Percentiles rank a stretch among this genome's conserved stretches.
These are phyloP conservation scores for Planiliza haematocheilus DNA, from an alignment of 2,113 vertebrate species.

Conservation along the genomic window DNA sequence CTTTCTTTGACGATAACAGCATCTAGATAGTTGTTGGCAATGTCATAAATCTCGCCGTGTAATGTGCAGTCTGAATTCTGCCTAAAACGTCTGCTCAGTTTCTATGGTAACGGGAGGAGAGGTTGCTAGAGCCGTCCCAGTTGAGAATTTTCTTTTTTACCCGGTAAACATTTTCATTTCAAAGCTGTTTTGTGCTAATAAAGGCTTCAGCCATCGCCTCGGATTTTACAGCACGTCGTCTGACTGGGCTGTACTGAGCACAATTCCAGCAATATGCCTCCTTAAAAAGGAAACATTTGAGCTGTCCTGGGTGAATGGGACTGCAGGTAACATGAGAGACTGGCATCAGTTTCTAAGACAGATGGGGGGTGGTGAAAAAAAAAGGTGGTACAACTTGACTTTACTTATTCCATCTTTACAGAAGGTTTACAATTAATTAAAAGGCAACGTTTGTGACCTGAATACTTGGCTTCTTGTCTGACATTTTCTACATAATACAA, in stretches of 20 bases:
- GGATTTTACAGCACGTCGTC: slow-evolving; percentile 1
- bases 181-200: slow-evolving; percentile 10
- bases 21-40: neutral
- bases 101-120: slow-evolving; percentile 66
- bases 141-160: slow-evolving; percentile 46
- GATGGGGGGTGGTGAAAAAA: slow-evolving; percentile 39
- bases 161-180: slow-evolving; percentile 44
- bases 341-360: slow-evolving; percentile 56
- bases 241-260: neutral
- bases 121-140: slow-evolving; percentile 47
- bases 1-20: neutral
- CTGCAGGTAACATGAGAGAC: slow-evolving; percentile 55
- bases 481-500: neutral
- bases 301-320: slow-evolving; percentile 25
- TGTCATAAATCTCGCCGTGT: neutral
- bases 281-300: slow-evolving; percentile 38
- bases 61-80: slow-evolving; percentile 29
- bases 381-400: slow-evolving; percentile 12
- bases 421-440: slow-evolving; percentile 2
- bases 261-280: neutral
- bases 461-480: neutral
- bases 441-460: neutral
- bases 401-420: slow-evolving; percentile 6
- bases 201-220: slow-evolving; percentile 6
- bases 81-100: slow-evolving; percentile 59